Conservation (phyloP, 2,888 invertebrate genomes). For the Dryomyza anilis region DNA sequence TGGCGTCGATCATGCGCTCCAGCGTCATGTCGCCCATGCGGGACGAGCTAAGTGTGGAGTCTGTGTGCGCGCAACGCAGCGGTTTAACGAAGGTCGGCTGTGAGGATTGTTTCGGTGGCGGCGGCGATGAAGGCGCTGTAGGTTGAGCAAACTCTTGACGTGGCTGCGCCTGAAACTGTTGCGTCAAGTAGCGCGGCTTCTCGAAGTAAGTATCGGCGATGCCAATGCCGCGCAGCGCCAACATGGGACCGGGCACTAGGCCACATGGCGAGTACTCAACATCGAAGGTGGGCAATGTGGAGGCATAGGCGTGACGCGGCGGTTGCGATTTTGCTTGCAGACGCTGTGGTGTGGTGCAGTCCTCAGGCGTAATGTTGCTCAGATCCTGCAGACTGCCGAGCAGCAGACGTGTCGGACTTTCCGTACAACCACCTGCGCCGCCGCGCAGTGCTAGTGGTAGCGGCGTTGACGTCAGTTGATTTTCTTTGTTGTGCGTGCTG, state of each 20-base stretch:
- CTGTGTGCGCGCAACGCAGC: conserved; percentile 3
- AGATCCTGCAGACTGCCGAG: conserved; percentile 48
- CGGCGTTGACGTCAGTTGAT: conserved; percentile 54
- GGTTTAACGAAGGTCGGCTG: neutral
- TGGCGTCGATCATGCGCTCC: conserved; percentile 61
- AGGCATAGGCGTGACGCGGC: conserved; percentile 45
- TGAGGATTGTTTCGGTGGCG: neutral
- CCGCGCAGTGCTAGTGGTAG: conserved; percentile 30
- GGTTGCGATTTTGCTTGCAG: neutral
- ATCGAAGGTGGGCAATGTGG: conserved; percentile 57
- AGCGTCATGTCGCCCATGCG: conserved; percentile 59
- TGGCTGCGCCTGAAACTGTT: conserved; percentile 25
- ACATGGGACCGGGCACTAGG: conserved; percentile 52
- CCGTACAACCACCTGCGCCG: conserved; percentile 13
- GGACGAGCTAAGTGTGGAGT: conserved; percentile 49
- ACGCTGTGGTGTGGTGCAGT: neutral
- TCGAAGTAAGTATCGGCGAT: conserved; percentile 60
- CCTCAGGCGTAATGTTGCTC: conserved; percentile 49
- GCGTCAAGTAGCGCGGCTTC: conserved; percentile 56
- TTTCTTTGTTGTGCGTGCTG: conserved; percentile 51
- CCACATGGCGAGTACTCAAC: conserved; percentile 59
- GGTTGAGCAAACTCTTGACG: conserved; percentile 2
- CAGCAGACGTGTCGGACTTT: conserved; percentile 30
- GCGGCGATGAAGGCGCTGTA: neutral
- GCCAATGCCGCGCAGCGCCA: conserved; percentile 57